Conservation (phyloP, 2,888 invertebrate genomes). For the Cerceris ruficornis region DNA sequence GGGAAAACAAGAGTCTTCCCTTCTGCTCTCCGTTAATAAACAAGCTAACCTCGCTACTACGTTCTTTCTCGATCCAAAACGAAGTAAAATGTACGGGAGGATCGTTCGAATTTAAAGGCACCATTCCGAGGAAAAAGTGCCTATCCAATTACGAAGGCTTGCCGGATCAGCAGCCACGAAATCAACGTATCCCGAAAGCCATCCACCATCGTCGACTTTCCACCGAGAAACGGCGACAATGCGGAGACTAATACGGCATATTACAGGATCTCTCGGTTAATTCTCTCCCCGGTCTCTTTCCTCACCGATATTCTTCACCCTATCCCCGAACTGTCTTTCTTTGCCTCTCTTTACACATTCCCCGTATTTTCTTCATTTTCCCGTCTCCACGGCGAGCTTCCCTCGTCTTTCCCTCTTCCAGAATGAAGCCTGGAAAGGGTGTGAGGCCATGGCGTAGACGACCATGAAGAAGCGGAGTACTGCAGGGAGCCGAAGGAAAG, state of each 20-base stretch:
- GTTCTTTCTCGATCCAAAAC: background rate
- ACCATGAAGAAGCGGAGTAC: constrained; percentile 59
- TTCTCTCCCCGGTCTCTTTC: constrained; percentile 66
- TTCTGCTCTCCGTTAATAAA: no score
- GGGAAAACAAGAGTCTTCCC: no score
- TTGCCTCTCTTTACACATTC: constrained; percentile 40
- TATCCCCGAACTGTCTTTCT: constrained; percentile 36
- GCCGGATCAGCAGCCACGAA: constrained; percentile 13
- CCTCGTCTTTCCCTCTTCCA: constrained; percentile 56
- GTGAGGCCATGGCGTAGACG: constrained; percentile 67
- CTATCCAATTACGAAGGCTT: background rate
- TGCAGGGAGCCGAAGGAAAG: constrained; percentile 44
- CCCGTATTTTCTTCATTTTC: constrained; percentile 44
- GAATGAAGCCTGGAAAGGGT: constrained; percentile 62
- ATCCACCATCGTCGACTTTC: background rate
- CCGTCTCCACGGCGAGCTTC: constrained; percentile 48
- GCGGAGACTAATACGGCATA: constrained; percentile 70
- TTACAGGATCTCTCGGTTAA: constrained; percentile 72
- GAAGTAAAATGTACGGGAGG: background rate
- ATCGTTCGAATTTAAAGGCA: background rate
- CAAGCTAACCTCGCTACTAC: no score
- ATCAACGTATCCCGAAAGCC: constrained; percentile 7
- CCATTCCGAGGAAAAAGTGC: background rate
- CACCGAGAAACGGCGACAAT: constrained; percentile 47
- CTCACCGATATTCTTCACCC: constrained; percentile 14